Percentiles rank a stretch among this genome's conserved stretches.
Evolutionary conservation across 2,888 invertebrate species (phyloP).

Genomic region (Pyrocoelia pectoralis): DNA sequence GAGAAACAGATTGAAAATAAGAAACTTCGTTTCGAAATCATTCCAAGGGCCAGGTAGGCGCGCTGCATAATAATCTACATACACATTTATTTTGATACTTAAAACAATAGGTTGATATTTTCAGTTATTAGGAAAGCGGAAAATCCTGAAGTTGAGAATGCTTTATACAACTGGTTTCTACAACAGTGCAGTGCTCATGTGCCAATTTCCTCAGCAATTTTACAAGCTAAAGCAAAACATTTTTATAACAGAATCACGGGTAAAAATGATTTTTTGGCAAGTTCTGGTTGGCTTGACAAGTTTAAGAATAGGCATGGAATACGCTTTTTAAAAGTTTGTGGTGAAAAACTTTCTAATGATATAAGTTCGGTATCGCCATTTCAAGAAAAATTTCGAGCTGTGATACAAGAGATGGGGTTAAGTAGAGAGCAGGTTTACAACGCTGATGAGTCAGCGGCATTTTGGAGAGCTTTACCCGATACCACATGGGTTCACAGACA

Average conservation of each 20-base stretch:
- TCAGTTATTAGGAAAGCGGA: not conserved
- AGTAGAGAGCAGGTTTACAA: conserved; percentile 2
- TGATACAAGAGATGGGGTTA: not conserved
- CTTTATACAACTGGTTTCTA: conserved; percentile 19
- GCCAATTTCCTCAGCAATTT: conserved; percentile 5
- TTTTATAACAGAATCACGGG: conserved; percentile 19
- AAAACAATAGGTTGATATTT: not conserved
- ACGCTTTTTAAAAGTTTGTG: conserved; percentile 13
- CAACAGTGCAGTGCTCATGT: conserved; percentile 10
- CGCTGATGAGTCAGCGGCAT: not conserved
- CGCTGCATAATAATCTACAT: not conserved
- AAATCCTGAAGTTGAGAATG: conserved; percentile 6
- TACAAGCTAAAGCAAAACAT: conserved; percentile 12
- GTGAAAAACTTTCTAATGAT: not conserved
- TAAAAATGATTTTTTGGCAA: conserved; percentile 28
- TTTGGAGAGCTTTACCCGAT: conserved; percentile 3
- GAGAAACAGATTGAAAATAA: conserved; percentile 3
- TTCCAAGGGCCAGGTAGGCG: not conserved
- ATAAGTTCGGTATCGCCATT: not conserved
- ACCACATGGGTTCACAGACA: not conserved
- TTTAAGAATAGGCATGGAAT: conserved; percentile 31
- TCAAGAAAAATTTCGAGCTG: not conserved
- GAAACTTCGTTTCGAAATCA: not conserved
- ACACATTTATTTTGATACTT: not conserved
- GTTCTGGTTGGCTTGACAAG: conserved; percentile 28